These are phyloP conservation scores for Corydoras maculifer DNA, from an alignment of 2,113 vertebrate genomes.

Conservation along the genomic window DNA sequence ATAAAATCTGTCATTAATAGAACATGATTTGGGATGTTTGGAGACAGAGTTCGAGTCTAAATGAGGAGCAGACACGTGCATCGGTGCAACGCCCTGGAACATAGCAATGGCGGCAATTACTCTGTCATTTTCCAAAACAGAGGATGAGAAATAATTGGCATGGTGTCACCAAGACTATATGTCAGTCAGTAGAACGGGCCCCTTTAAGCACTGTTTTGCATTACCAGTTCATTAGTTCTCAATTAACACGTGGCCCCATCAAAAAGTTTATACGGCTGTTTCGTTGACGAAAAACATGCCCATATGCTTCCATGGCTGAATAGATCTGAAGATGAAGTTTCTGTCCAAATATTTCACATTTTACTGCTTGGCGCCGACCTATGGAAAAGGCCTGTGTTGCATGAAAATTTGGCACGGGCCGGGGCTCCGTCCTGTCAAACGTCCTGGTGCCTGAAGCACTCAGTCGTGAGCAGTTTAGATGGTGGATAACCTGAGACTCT, in stretches of 20 bases:
- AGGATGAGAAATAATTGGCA: constrained; percentile 42
- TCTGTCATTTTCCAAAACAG: constrained; percentile 49
- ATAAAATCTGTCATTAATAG: constrained; percentile 63
- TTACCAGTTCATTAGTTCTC: constrained; percentile 59
- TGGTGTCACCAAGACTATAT: constrained; percentile 47
- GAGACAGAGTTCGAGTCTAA: constrained; percentile 56
- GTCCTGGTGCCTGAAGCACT: constrained; percentile 47
- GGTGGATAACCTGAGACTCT: constrained; percentile 55
- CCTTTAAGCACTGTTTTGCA: constrained; percentile 32
- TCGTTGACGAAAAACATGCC: constrained; percentile 52
- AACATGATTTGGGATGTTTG: constrained; percentile 56
- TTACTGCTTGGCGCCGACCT: constrained; percentile 57
- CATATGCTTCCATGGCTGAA: constrained; percentile 48
- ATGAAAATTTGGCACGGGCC: constrained; percentile 59
- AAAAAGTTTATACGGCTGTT: constrained; percentile 52
- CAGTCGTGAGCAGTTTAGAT: constrained; percentile 53
- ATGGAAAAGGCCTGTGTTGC: constrained; percentile 61
- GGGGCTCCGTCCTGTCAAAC: constrained; percentile 51
- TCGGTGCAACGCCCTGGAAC: constrained; percentile 52
- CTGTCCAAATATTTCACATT: constrained; percentile 58
- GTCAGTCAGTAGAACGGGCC: constrained; percentile 43
- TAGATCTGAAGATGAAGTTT: constrained; percentile 49
- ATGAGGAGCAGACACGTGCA: constrained; percentile 61
- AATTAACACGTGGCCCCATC: constrained; percentile 54
- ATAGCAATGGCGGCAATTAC: constrained; percentile 20